Evolutionary conservation across 2,797 vertebrate genomes (phyloP), one percentile per base, ranked within the genome.

Genomic region (Ctenopoma multispine): DNA sequence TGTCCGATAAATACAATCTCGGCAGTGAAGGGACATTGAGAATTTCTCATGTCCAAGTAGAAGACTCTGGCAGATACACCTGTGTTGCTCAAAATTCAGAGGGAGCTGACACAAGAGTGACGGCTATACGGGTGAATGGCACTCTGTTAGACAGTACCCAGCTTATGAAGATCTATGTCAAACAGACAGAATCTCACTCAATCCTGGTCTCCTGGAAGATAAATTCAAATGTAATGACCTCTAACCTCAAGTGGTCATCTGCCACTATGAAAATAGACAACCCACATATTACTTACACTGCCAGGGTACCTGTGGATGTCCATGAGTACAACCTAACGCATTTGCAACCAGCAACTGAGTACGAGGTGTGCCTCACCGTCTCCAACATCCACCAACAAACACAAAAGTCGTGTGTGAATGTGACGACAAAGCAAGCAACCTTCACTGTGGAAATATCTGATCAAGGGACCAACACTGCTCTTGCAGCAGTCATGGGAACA

Each of bases 191-290:
- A 58, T 94, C 96, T 2, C 96, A 97, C 63, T 99, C 98, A 0
- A 96, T 99, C 71, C 87, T 99, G 17, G 96, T 99, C 50, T 97
- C 97, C 31, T 99, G 98, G 98, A 97, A 97, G 62, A 95, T 98
- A n/a, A 96, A 96, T 59, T 96, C 97, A 70, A 97, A 96, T 0
- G 95, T 97, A 58, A 96, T 97, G 96, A 96, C 95, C 0, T 98
- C 98, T 9, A 97, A 99, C 63, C 87, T 99, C 1, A 99, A 97
- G 63, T 99, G 97, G 97, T 98, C 98, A 0, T 98, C 97, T 0
- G 98, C 98, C 84, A 99, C 97, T 0, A 96, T 99, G 97, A 97
- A 97, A 92, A 97, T 99, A 1, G 97, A 99, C 90, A 99, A 97
- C 82, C 97, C 97, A 3, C 97, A 99, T 80, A 97, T 99, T 43